These are phyloP conservation scores for Drosophila tsacasi DNA, from an alignment of 1,140 invertebrate genomes.

Conservation along the genomic window DNA sequence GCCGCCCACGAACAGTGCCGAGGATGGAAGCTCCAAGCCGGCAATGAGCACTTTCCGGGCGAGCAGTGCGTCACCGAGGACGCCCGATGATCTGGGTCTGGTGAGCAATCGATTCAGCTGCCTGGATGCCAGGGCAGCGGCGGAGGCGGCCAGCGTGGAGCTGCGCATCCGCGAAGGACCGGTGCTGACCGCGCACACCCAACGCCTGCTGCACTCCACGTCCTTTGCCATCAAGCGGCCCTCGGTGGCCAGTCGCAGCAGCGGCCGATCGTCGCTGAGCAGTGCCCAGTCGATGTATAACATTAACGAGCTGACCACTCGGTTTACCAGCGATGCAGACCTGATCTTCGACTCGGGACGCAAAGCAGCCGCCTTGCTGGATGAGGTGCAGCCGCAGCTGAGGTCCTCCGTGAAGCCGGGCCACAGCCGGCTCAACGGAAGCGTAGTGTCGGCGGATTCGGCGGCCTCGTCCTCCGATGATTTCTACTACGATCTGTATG, in stretches of 20 bases:
- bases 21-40: slow-evolving; percentile 45
- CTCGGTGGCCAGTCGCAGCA: slow-evolving; percentile 69
- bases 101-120: slow-evolving; percentile 65
- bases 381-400: slow-evolving; percentile 72
- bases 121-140: slow-evolving; percentile 26
- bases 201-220: slow-evolving; percentile 74
- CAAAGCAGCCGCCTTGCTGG: slow-evolving; percentile 71
- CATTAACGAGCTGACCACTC: slow-evolving; percentile 69
- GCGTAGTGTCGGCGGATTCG: slow-evolving; percentile 35
- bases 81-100: slow-evolving; percentile 60
- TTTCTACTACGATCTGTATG: slow-evolving; percentile 70
- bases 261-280: slow-evolving; percentile 71
- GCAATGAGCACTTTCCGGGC: slow-evolving; percentile 66
- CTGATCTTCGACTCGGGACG: slow-evolving; percentile 67
- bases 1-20: slow-evolving; percentile 58
- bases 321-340: slow-evolving; percentile 65
- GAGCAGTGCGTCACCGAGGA: slow-evolving; percentile 43
- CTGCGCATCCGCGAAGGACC: slow-evolving; percentile 68
- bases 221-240: slow-evolving; percentile 83
- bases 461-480: slow-evolving; percentile 48
- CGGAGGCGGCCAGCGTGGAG: slow-evolving; percentile 35
- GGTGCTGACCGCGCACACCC: slow-evolving; percentile 58
- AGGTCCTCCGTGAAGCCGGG: slow-evolving; percentile 65
- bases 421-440: slow-evolving; percentile 40
- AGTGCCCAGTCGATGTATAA: slow-evolving; percentile 78